These are phyloP conservation scores for Bos indicus DNA, from an alignment of 2,113 vertebrate genomes.

Conservation along the genomic window DNA sequence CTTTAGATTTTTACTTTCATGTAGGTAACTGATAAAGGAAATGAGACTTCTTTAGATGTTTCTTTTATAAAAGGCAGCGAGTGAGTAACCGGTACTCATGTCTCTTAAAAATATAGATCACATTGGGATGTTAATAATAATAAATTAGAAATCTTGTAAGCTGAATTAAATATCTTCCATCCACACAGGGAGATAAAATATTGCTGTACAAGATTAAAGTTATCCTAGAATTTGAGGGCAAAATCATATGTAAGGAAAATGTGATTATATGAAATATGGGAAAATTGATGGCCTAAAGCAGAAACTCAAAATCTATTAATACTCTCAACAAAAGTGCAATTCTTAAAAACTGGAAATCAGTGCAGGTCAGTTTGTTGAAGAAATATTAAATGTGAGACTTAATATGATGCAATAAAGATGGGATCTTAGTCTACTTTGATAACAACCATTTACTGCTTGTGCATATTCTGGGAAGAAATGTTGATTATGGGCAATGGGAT, in stretches of 20 bases:
- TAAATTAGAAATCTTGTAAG: not conserved
- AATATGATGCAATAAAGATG: slow-evolving; percentile 9
- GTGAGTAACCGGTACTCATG: not conserved
- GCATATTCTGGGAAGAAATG: slow-evolving; percentile 21
- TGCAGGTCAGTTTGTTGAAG: not conserved
- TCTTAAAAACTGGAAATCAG: not conserved
- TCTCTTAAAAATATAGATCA: slow-evolving; percentile 1
- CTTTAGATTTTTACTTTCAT: slow-evolving; percentile 40
- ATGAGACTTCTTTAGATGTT: slow-evolving; percentile 21
- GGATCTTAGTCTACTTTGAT: slow-evolving; percentile 33
- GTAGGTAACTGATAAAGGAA: not conserved
- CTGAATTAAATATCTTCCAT: not conserved
- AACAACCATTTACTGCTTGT: not conserved
- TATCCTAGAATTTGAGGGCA: not conserved
- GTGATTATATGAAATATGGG: not conserved
- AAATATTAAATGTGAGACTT: not conserved
- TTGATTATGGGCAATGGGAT: not conserved
- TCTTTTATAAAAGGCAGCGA: not conserved
- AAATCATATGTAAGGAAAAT: not conserved
- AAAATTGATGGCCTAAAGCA: not conserved
- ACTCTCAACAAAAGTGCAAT: not conserved
- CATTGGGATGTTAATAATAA: not conserved
- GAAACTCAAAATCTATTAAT: not conserved
- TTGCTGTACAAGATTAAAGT: not conserved
- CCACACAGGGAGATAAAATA: not conserved